Base-by-base conservation (phyloP, 2,797 vertebrate genomes). In the Streptopelia turtur region DNA sequence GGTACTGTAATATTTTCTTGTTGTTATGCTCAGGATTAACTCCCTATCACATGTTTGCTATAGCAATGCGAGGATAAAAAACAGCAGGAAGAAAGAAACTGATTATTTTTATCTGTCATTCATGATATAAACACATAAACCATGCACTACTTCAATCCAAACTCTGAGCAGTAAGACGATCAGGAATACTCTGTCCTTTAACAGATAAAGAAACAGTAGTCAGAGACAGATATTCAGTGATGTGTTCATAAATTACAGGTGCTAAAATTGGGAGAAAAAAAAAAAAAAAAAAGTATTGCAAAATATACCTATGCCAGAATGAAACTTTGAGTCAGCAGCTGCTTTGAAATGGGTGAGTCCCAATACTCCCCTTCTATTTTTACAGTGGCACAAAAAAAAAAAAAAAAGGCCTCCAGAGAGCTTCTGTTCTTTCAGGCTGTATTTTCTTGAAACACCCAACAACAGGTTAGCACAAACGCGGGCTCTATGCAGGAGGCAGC, bases 101-200 rank as follows among this genome's bases (percentile, higher is more conserved):
- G 39, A 61, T 82, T 43, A 61, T 95, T 87, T 92, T 83, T 80
- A 79, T 71, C 55, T 77, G n/a, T 91, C 68, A 59, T 82, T 89
- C 84, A 45, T 80, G 33, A 74, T 70, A 45, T 35, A 78, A 94
- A 39, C 37, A 49, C 5, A 0, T 33, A 82, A 76, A 21, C n/a
- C 37, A 31, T 76, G 27, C 33, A 13, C 55, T 87, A 41, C 47
- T 69, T 80, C 63, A 82, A 66, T 83, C 63, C 53, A 80, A 77
- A 76, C 2, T 3, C 64, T 60, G 57, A 81, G 53, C 63, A 50
- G 47, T 80, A 60, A 57, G 22, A 43, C 6, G 27, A 60, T 43
- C 50, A 69, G 27, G 21, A 33, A 60, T 89, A 76, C 27, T 39
- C 52, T 78, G 20, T 59, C 43, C 22, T 76, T 80, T 28, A 68